phyloP scores from a whole-genome alignment of 2,888 invertebrate species.

The Cistogaster globosa region DNA sequence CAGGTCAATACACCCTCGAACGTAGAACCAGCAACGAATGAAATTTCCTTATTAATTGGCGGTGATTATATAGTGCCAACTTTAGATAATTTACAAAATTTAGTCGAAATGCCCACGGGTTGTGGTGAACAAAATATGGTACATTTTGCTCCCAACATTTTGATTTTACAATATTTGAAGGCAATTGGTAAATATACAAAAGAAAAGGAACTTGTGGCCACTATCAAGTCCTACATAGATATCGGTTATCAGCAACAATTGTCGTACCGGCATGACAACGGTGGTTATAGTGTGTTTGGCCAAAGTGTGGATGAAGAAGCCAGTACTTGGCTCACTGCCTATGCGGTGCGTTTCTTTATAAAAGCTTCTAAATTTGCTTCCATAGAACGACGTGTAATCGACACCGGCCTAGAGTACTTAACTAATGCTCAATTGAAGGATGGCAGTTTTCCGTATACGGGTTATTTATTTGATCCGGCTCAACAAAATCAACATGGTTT shows the following conservation, averaged over 20 bases:
- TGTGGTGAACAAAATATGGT: conserved; percentile 90
- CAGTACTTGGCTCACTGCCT: conserved; percentile 92
- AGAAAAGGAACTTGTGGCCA: conserved; percentile 13
- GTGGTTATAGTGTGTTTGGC: conserved; percentile 91
- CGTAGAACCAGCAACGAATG: conserved; percentile 81
- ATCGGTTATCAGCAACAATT: conserved; percentile 90
- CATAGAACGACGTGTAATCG: conserved; percentile 87
- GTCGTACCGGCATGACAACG: conserved; percentile 87
- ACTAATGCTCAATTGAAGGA: conserved; percentile 72
- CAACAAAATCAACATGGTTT: conserved; percentile 87
- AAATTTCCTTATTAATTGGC: conserved; percentile 84
- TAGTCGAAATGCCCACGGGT: conserved; percentile 82
- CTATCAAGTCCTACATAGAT: conserved; percentile 78
- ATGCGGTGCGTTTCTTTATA: conserved; percentile 90
- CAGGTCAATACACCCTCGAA: conserved; percentile 86
- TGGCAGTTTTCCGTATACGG: conserved; percentile 74
- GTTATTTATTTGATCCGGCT: conserved; percentile 85
- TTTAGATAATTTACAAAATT: conserved; percentile 31
- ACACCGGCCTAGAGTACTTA: conserved; percentile 87
- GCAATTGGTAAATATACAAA: conserved; percentile 80
- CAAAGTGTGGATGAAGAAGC: conserved; percentile 84
- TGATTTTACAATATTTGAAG: conserved; percentile 72
- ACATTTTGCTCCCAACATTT: conserved; percentile 86
- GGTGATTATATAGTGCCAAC: conserved; percentile 37
- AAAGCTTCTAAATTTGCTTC: conserved; percentile 87